Evolutionary conservation across 2,113 vertebrate genomes (phyloP).

Genomic region (Ondatra zibethicus): DNA sequence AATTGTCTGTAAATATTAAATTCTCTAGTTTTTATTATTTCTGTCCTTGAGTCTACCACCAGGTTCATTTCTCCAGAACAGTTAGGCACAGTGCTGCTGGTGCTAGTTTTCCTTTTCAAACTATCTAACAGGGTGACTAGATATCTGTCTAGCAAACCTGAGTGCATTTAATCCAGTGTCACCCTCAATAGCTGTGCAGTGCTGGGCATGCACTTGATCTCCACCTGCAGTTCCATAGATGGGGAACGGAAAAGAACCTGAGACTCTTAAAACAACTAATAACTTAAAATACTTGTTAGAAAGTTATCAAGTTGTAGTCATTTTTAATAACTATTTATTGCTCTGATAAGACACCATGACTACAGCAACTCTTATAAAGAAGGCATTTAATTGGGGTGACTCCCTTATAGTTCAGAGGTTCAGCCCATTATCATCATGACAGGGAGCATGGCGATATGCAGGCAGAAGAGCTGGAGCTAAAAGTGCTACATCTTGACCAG

Average conservation of each 20-base stretch:
- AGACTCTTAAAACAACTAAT: not conserved
- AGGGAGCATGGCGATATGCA: not conserved
- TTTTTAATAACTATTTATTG: constrained; percentile 56
- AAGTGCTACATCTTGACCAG: not conserved
- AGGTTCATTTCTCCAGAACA: not conserved
- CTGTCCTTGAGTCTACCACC: not conserved
- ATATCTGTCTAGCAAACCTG: constrained; percentile 18
- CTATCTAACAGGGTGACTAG: not conserved
- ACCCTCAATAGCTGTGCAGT: not conserved
- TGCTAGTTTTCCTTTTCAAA: constrained; percentile 28
- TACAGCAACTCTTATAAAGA: not conserved
- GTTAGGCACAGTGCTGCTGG: not conserved
- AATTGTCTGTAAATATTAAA: not conserved
- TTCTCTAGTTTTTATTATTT: not conserved
- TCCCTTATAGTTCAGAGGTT: not conserved
- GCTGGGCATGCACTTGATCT: not conserved
- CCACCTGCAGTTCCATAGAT: not conserved
- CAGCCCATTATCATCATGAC: not conserved
- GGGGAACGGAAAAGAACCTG: not conserved
- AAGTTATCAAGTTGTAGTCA: constrained; percentile 24
- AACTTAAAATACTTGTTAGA: constrained; percentile 12
- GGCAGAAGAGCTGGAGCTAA: not conserved
- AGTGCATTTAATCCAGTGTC: constrained; percentile 26
- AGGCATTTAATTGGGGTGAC: not conserved
- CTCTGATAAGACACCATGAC: not conserved